phyloP scores from a whole-genome alignment of 2,797 vertebrate genomes.

The Xiphophorus birchmanni region DNA sequence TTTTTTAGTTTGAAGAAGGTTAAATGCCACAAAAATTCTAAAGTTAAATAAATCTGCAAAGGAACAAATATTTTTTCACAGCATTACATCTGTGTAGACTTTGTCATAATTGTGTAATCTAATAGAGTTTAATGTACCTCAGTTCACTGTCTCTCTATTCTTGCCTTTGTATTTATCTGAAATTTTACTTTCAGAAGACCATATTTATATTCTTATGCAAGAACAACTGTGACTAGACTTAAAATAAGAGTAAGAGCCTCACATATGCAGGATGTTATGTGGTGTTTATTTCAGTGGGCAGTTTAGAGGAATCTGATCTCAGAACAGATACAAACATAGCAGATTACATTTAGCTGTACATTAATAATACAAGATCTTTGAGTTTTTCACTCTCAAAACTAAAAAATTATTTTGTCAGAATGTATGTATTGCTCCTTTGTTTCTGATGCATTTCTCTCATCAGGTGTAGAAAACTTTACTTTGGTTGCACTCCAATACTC shows the following conservation, averaged over 20 bases:
- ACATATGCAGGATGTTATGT: neutral
- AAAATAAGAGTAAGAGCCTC: neutral
- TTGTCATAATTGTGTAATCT: neutral
- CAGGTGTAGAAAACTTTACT: slow-evolving; percentile 38
- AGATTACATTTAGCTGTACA: neutral
- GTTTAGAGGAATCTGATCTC: neutral
- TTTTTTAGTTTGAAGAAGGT: neutral
- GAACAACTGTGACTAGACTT: neutral
- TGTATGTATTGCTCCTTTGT: slow-evolving; percentile 12
- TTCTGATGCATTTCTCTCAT: slow-evolving; percentile 25
- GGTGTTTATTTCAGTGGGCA: neutral
- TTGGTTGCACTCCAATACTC: slow-evolving; percentile 34
- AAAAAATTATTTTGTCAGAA: neutral
- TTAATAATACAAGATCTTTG: neutral
- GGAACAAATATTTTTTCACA: neutral
- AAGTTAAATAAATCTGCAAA: neutral
- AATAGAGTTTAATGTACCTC: neutral
- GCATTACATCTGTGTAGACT: neutral
- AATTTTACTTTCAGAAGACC: neutral
- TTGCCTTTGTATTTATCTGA: neutral
- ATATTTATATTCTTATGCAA: neutral
- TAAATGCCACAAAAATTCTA: neutral
- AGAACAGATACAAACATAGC: neutral
- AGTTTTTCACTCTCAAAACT: neutral
- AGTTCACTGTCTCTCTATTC: neutral